Percentiles rank a stretch among this genome's conserved stretches.
phyloP scores from a whole-genome alignment of 2,888 invertebrate species.

The Hypselothyrea guttata region DNA sequence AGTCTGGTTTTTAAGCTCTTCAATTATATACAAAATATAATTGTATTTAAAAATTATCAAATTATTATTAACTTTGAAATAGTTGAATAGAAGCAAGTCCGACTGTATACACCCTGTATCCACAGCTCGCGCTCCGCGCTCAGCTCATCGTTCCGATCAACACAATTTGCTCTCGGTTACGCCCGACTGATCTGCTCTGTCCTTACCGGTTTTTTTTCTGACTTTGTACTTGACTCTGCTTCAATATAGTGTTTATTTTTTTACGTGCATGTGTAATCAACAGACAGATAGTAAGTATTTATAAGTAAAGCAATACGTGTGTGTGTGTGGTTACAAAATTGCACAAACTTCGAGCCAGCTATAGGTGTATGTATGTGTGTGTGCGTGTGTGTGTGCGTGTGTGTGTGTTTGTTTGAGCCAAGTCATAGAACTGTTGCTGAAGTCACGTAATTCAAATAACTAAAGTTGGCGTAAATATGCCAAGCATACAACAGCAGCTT shows the following conservation, averaged over 20 bases:
- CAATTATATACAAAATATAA: no score
- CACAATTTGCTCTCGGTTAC: no score
- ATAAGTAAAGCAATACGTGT: constrained; percentile 62
- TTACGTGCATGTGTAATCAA: constrained; percentile 73
- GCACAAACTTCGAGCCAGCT: constrained; percentile 23
- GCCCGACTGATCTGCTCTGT: no score
- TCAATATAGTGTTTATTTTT: constrained; percentile 52
- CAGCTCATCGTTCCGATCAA: no score
- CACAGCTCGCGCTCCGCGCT: no score
- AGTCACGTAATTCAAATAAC: constrained; percentile 81
- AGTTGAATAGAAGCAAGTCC: no score
- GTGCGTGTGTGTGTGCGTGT: constrained; percentile 17
- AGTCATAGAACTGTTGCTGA: constrained; percentile 77
- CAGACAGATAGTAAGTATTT: constrained; percentile 62
- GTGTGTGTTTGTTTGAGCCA: constrained; percentile 51
- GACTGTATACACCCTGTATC: no score
- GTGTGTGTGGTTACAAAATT: constrained; percentile 11
- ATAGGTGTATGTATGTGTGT: constrained; percentile 12
- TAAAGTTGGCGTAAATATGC: constrained; percentile 79
- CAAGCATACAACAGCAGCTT: constrained; percentile 67
- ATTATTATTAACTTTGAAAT: no score
- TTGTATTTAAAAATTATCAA: no score
- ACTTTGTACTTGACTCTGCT: constrained; percentile 39
- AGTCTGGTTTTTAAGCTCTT: no score
- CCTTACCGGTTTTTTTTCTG: background rate